These are phyloP conservation scores for Coleophora flavipennella DNA, from an alignment of 2,888 invertebrate species.

Conservation along the genomic window DNA sequence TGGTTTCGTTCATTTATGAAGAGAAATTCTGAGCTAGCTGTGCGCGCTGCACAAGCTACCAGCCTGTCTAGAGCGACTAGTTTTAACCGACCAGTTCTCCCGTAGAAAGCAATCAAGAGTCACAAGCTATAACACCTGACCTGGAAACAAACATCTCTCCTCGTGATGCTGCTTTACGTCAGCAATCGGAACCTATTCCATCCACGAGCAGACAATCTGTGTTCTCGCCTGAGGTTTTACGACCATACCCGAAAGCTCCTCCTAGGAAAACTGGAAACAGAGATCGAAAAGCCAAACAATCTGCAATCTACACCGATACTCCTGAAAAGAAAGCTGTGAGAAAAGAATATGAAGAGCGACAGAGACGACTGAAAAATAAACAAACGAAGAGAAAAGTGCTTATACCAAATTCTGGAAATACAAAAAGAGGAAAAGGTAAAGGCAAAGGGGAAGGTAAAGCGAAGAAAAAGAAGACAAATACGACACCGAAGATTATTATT, in stretches of 20 bases:
- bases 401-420: constrained; percentile 4
- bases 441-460: constrained; percentile 2
- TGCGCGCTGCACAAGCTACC: constrained; percentile 11
- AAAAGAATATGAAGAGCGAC: constrained; percentile 14
- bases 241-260: constrained; percentile 17
- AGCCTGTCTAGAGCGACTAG: constrained; percentile 11
- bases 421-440: constrained; percentile 2
- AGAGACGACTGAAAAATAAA: constrained; percentile 11
- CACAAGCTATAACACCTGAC: neutral
- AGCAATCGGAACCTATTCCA: too few relatives aligned
- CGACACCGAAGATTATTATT: neutral
- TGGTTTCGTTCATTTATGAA: constrained; percentile 18
- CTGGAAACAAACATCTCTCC: neutral
- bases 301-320: constrained; percentile 19
- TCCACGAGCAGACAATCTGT: too few relatives aligned
- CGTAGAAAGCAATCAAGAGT: neutral
- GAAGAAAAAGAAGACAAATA: neutral
- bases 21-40: constrained; percentile 14
- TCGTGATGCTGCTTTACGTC: too few relatives aligned
- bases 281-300: constrained; percentile 12
- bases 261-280: constrained; percentile 10
- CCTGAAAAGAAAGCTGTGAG: constrained; percentile 17
- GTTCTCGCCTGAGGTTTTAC: constrained; percentile 16
- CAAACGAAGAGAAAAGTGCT: constrained; percentile 5
- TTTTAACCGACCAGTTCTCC: constrained; percentile 4